Conservation (phyloP, 2,888 invertebrate genomes). For the Amiota mariae region DNA sequence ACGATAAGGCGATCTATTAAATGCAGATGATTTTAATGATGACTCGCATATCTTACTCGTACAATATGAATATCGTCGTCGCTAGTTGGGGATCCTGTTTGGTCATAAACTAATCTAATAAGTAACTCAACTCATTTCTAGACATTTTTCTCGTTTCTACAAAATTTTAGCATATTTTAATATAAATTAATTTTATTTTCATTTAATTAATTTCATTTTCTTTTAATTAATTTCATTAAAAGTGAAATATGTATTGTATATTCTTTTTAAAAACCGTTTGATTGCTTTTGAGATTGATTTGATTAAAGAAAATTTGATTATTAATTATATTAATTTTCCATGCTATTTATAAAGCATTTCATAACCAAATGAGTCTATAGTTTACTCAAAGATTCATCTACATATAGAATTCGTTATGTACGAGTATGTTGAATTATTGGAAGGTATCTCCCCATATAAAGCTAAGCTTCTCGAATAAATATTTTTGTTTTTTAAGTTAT, state of each 20-base stretch:
- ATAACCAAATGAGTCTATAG: too few relatives aligned
- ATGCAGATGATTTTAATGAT: constrained; percentile 21
- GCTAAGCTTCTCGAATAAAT: too few relatives aligned
- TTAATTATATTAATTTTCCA: too few relatives aligned
- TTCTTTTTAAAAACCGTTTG: not conserved
- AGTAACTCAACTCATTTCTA: not conserved
- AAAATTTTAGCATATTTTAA: not conserved
- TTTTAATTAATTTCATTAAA: not conserved
- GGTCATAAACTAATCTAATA: not conserved
- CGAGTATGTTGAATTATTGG: too few relatives aligned
- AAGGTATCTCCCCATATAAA: too few relatives aligned
- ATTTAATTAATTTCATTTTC: not conserved
- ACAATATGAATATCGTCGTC: too few relatives aligned
- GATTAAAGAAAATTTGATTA: too few relatives aligned
- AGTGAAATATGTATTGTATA: not conserved
- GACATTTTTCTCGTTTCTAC: not conserved
- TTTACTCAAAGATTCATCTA: too few relatives aligned
- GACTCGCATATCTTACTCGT: not conserved
- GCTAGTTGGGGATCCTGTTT: not conserved
- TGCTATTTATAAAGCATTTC: too few relatives aligned
- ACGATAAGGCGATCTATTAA: constrained; percentile 29
- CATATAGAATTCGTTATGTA: too few relatives aligned
- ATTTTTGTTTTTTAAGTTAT: too few relatives aligned
- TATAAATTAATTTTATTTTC: not conserved
- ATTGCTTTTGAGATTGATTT: too few relatives aligned